Percentiles rank a stretch among this genome's conserved stretches.
phyloP scores from a whole-genome alignment of 2,797 vertebrate species.

The Vultur gryphus region DNA sequence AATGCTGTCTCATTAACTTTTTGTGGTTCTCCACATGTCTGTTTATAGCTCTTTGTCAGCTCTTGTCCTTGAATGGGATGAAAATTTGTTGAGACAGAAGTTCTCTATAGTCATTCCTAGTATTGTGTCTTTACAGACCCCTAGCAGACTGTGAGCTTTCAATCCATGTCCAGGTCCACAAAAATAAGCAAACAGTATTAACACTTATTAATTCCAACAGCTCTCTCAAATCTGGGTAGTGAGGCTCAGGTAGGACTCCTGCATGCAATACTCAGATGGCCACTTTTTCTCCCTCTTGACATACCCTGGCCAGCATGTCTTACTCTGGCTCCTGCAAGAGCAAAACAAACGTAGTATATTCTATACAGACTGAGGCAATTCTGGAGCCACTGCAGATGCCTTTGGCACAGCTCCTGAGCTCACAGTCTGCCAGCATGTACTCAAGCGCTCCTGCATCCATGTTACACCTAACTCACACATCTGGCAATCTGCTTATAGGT shows the following conservation, averaged over 20 bases:
- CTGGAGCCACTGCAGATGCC: not conserved
- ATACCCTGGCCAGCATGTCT: not conserved
- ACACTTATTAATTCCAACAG: not conserved
- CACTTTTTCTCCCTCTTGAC: not conserved
- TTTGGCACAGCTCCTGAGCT: not conserved
- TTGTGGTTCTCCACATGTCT: not conserved
- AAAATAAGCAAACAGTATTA: not conserved
- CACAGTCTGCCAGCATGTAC: fast-evolving
- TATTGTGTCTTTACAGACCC: fast-evolving
- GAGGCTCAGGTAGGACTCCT: not conserved
- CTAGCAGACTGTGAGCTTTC: not conserved
- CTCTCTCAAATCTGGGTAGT: not conserved
- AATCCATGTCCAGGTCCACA: not conserved
- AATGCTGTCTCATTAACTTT: not conserved
- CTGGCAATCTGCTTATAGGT: not conserved
- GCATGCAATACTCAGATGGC: not conserved
- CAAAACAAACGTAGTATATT: not conserved
- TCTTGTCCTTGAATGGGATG: not conserved
- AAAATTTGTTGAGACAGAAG: not conserved
- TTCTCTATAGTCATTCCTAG: not conserved
- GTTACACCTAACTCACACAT: not conserved
- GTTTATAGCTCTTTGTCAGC: not conserved
- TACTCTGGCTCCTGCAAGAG: not conserved
- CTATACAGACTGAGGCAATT: not conserved
- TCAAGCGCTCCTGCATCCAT: not conserved